Evolutionary conservation across 2,113 vertebrate genomes (phyloP), one percentile per base, ranked within the genome.

Genomic region (Trinectes maculatus): DNA sequence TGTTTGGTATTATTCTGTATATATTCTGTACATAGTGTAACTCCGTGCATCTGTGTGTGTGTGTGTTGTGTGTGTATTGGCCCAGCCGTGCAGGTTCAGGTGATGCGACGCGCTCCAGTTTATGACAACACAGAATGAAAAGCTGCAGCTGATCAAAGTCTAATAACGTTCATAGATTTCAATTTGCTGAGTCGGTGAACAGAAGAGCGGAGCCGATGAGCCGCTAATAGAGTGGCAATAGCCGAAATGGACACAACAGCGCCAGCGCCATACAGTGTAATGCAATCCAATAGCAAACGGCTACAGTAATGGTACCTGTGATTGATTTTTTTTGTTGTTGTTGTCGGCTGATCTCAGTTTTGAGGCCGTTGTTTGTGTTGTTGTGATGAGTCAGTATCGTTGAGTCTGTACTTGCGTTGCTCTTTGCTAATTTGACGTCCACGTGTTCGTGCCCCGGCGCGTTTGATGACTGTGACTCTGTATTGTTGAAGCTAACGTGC

Each of bases 101-200:
- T 78, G 69, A 67, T 70, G 63, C 73, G 76, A 74, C 34, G 43
- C 52, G 36, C 19, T 54, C 34, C 18, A 49, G 24, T 71, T 51
- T 12, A 71, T 48, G 18, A 63, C 34, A 34, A 78, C 37, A 18
- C 39, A 15, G 37, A 63, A 40, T 58, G 48, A 62, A 66, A 66
- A 78, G 36, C n/a, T 43, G 43, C 68, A 61, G 28, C 10, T 39
- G 69, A 67, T 83, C 64, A 79, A 71, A 77, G 64, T 51, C 55
- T 70, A 72, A 79, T 79, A 79, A 57, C 63, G 53, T 74, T 77
- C 68, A 79, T 85, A 59, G 75, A 82, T 82, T 82, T 79, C 79
- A 74, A 80, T 82, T 85, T 79, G 56, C 78, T 72, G 77, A 57
- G 25, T 62, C 24, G 71, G 28, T 81, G 74, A 74, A 65, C 74